A percentile compares a stretch with the other conserved stretches of the same genome.
Evolutionary conservation across 37 sponge, comb jelly and placozoan species (phyloP).

Genomic region (Chondrosia reniformis): DNA sequence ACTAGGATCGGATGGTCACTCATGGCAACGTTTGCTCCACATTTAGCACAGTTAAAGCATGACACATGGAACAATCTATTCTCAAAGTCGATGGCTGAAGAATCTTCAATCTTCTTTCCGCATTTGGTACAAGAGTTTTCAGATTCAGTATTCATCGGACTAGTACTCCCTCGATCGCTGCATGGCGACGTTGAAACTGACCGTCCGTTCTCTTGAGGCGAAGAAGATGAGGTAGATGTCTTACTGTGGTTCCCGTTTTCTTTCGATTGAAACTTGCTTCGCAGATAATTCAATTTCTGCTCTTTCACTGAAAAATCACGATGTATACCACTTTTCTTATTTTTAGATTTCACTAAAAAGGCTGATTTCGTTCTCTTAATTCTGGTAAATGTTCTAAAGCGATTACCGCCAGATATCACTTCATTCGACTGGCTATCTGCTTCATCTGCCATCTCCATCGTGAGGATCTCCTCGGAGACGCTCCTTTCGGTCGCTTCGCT

Average conservation of each 20-base stretch:
- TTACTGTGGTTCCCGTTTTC: no score
- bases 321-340: neutral
- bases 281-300: slow-evolving; percentile 11
- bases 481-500: no score
- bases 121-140: slow-evolving; percentile 2
- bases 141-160: neutral
- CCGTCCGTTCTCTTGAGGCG: no score
- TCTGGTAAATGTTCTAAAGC: neutral
- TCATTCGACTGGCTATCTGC: no score
- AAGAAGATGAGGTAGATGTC: no score
- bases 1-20: slow-evolving; percentile 27
- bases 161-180: neutral
- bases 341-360: neutral
- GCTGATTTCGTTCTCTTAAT: slow-evolving; percentile 6
- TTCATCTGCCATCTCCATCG: no score
- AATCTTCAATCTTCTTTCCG: neutral
- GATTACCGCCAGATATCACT: no score
- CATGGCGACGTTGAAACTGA: no score
- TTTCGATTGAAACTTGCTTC: neutral
- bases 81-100: slow-evolving; percentile 33
- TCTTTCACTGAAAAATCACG: neutral
- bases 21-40: slow-evolving; percentile 16
- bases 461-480: no score
- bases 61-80: slow-evolving; percentile 8
- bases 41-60: slow-evolving; percentile 53